phyloP scores from a whole-genome alignment of 1,140 invertebrate genomes.

The Reticulitermes speratus region DNA sequence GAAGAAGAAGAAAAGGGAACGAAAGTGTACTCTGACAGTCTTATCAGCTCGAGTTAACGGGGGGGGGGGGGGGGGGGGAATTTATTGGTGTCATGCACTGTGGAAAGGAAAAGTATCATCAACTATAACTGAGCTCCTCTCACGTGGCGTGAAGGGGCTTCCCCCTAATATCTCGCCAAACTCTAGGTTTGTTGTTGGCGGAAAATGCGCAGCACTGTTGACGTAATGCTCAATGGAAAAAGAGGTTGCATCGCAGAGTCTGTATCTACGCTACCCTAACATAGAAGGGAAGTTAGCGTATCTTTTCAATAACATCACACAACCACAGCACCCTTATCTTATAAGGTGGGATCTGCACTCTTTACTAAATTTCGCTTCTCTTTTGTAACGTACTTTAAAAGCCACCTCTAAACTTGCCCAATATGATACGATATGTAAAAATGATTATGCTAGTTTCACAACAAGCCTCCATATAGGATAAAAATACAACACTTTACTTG shows the following conservation, averaged over 20 bases:
- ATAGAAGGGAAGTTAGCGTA: neutral
- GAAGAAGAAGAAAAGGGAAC: neutral
- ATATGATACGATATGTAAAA: no score
- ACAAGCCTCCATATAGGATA: no score
- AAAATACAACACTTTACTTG: no score
- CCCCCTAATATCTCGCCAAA: neutral
- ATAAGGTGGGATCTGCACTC: neutral
- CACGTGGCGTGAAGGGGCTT: neutral
- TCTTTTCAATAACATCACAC: neutral
- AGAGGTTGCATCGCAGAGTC: neutral
- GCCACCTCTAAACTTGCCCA: neutral
- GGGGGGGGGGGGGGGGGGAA: neutral
- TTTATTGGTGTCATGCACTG: slow-evolving; percentile 6
- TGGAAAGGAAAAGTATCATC: neutral
- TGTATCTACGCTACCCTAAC: neutral
- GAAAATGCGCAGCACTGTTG: neutral
- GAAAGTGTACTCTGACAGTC: neutral
- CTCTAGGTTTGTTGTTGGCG: neutral
- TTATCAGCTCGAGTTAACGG: slow-evolving; percentile 1
- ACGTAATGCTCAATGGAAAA: neutral
- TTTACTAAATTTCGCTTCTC: neutral
- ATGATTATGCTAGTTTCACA: no score
- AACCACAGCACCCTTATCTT: neutral
- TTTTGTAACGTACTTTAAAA: neutral
- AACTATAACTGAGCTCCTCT: neutral